Percentiles rank a stretch among this genome's conserved stretches.
Conservation (phyloP, 2,888 invertebrate genomes). For the Diaperis boleti region DNA sequence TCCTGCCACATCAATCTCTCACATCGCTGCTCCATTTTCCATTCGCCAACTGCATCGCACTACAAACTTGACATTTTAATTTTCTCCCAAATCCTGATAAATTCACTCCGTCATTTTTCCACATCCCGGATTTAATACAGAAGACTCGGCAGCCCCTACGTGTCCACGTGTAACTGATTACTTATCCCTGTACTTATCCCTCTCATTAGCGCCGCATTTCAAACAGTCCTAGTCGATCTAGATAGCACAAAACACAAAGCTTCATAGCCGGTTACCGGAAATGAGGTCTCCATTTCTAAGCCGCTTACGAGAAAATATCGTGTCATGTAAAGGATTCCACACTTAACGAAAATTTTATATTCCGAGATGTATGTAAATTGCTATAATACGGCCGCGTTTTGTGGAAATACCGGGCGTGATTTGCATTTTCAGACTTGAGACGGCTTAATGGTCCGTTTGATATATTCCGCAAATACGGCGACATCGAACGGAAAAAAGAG, state of each 20-base stretch:
- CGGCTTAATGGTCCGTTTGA: conserved; percentile 23
- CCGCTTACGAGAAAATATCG: conserved; percentile 43
- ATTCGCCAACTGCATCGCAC: neutral
- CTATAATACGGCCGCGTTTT: conserved; percentile 20
- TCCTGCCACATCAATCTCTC: neutral
- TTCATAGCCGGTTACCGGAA: conserved; percentile 34
- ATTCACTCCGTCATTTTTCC: conserved; percentile 3
- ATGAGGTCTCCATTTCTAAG: conserved; percentile 44
- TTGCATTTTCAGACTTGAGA: conserved; percentile 32
- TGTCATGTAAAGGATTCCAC: conserved; percentile 26
- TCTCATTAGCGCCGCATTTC: conserved; percentile 43
- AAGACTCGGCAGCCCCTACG: conserved; percentile 10
- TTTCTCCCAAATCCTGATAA: neutral
- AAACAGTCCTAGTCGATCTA: conserved; percentile 35
- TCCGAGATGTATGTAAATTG: conserved; percentile 35
- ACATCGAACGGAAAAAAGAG: neutral
- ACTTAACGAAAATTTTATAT: conserved; percentile 29
- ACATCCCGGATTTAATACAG: neutral
- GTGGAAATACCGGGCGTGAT: conserved; percentile 26
- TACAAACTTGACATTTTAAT: neutral
- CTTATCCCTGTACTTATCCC: conserved; percentile 42
- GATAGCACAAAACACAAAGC: conserved; percentile 44
- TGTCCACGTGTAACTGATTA: conserved; percentile 4
- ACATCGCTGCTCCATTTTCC: neutral
- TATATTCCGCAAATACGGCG: conserved; percentile 10